A percentile compares a stretch with the other conserved stretches of the same genome.
These are phyloP conservation scores for Listronotus oregonensis DNA, from an alignment of 1,140 invertebrate genomes.

Conservation along the genomic window DNA sequence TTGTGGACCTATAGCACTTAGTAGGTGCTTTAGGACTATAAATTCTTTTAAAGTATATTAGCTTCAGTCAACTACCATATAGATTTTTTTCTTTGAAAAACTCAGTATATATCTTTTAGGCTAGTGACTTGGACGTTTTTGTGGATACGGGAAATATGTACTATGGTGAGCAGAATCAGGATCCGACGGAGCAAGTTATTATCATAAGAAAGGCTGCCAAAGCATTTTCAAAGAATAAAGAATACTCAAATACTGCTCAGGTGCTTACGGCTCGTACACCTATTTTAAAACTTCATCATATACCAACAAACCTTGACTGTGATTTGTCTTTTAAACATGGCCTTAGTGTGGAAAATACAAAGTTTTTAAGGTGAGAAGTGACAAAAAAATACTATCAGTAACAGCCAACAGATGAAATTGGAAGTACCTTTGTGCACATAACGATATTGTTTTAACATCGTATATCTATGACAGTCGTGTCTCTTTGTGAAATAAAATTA, in stretches of 20 bases:
- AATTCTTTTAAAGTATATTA: no score
- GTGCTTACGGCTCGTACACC: slow-evolving; percentile 60
- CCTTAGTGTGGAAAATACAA: slow-evolving; percentile 62
- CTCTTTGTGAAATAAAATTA: no score
- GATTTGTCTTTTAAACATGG: slow-evolving; percentile 65
- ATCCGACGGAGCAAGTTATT: slow-evolving; percentile 44
- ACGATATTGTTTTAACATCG: no score
- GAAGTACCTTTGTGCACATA: no score
- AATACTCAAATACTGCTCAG: slow-evolving; percentile 48
- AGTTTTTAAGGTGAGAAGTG: slow-evolving; percentile 56
- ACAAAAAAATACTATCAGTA: no score
- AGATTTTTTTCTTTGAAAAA: no score
- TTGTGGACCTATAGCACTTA: no score
- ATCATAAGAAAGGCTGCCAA: slow-evolving; percentile 43
- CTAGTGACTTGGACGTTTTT: slow-evolving; percentile 61
- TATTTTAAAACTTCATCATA: slow-evolving; percentile 61
- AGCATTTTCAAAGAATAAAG: slow-evolving; percentile 38
- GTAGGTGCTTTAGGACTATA: no score
- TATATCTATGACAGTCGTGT: no score
- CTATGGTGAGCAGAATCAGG: slow-evolving; percentile 46
- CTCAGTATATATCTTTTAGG: slow-evolving; percentile 35
- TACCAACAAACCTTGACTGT: slow-evolving; percentile 57
- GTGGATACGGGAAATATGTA: slow-evolving; percentile 57
- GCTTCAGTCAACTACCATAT: no score
- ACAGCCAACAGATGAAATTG: no score